Conservation (phyloP, 1,140 invertebrate genomes). For the Hypothenemus hampei region DNA sequence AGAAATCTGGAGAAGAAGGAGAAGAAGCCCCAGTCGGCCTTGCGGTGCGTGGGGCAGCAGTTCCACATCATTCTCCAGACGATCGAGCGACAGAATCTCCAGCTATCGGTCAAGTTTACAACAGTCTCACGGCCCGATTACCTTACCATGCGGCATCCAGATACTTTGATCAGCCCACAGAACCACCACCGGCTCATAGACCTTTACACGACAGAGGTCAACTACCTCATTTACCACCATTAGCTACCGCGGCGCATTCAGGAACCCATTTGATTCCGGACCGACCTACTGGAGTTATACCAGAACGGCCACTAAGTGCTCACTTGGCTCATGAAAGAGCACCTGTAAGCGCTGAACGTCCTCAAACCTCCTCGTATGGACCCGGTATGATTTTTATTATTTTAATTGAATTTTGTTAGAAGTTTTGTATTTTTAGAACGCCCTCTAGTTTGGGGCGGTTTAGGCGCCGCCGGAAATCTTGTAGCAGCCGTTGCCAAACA, state of each 20-base stretch:
- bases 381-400: slow-evolving; percentile 11
- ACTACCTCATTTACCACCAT: slow-evolving; percentile 44
- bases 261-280: slow-evolving; percentile 22
- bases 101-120: slow-evolving; percentile 63
- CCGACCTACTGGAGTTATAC: slow-evolving; percentile 12
- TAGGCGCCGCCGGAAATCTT: slow-evolving; percentile 44
- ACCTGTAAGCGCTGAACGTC: slow-evolving; percentile 24
- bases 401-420: neutral
- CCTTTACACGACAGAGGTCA: slow-evolving; percentile 44
- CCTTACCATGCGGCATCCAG: slow-evolving; percentile 29
- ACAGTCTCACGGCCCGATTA: slow-evolving; percentile 27
- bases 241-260: slow-evolving; percentile 37
- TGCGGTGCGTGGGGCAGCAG: slow-evolving; percentile 41
- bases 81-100: slow-evolving; percentile 73
- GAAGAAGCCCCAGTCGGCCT: slow-evolving; percentile 54
- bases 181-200: slow-evolving; percentile 60
- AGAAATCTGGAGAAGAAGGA: slow-evolving; percentile 48
- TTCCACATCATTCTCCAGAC: slow-evolving; percentile 63
- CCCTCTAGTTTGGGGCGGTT: slow-evolving; percentile 22
- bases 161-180: slow-evolving; percentile 36
- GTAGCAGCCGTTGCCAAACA: slow-evolving; percentile 48
- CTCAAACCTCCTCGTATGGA: slow-evolving; percentile 21
- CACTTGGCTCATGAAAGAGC: slow-evolving; percentile 18
- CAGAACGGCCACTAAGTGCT: slow-evolving; percentile 18
- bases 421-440: slow-evolving; percentile 9